phyloP scores from a whole-genome alignment of 2,113 vertebrate species.

The Syrrhaptes paradoxus region DNA sequence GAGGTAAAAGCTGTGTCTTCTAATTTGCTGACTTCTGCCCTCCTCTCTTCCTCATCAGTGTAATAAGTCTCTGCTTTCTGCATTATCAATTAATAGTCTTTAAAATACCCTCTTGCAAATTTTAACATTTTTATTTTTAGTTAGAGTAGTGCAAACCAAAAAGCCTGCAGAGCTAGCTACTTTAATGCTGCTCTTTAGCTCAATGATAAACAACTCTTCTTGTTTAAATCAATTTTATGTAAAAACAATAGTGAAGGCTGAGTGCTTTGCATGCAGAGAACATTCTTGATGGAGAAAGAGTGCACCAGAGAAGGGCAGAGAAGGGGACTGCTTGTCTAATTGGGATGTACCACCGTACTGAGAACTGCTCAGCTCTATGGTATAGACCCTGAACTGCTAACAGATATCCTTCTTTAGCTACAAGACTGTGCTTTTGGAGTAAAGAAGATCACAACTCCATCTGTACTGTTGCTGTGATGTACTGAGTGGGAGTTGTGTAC shows the following conservation, averaged over 20 bases:
- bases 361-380: conserved; percentile 59
- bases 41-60: neutral
- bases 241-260: neutral
- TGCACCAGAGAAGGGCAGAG: neutral
- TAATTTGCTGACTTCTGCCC: neutral
- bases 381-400: conserved; percentile 63
- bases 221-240: neutral
- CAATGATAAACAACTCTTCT: neutral
- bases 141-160: neutral
- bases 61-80: neutral
- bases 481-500: conserved; percentile 70
- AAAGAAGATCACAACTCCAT: conserved; percentile 70
- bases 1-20: neutral
- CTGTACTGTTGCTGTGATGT: conserved; percentile 67
- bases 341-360: neutral
- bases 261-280: neutral
- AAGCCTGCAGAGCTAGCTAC: neutral
- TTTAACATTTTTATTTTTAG: conserved; percentile 3
- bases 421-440: conserved; percentile 70
- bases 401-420: conserved; percentile 69
- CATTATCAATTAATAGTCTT: neutral
- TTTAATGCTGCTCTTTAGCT: neutral
- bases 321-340: neutral
- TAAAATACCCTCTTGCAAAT: conserved; percentile 4
- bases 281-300: neutral